A percentile compares a stretch with the other conserved stretches of the same genome.
These are phyloP conservation scores for Chelonus formosanus DNA, from an alignment of 2,888 invertebrate species.

Conservation along the genomic window DNA sequence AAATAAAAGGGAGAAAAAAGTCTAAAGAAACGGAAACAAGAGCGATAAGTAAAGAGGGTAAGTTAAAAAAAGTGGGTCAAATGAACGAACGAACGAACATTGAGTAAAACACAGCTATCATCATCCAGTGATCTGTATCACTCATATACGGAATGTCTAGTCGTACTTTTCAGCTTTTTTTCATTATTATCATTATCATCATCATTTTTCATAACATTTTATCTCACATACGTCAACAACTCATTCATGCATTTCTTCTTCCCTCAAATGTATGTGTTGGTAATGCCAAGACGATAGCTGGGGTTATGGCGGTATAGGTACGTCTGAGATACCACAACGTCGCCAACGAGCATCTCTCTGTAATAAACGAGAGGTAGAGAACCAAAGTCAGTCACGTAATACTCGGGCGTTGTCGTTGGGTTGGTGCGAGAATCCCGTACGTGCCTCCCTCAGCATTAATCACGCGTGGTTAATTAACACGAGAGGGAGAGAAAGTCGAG, in stretches of 20 bases:
- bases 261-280: too few relatives aligned
- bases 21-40: neutral
- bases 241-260: neutral
- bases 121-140: conserved; percentile 10
- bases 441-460: conserved; percentile 28
- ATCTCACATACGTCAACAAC: too few relatives aligned
- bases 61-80: conserved; percentile 4
- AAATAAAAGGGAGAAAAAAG: neutral
- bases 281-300: too few relatives aligned
- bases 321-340: neutral
- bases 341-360: neutral
- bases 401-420: conserved; percentile 16
- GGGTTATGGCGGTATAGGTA: too few relatives aligned
- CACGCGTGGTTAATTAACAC: conserved; percentile 31
- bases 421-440: conserved; percentile 25
- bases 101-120: conserved; percentile 1
- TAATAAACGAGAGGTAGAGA: conserved; percentile 3
- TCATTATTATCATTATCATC: neutral
- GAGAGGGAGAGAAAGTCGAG: conserved; percentile 1
- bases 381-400: conserved; percentile 21
- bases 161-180: neutral
- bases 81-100: conserved; percentile 5
- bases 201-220: too few relatives aligned
- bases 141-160: neutral
- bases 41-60: neutral